Base-by-base conservation (phyloP, 2,113 vertebrate genomes). In the Drymodes brunneopygia region DNA sequence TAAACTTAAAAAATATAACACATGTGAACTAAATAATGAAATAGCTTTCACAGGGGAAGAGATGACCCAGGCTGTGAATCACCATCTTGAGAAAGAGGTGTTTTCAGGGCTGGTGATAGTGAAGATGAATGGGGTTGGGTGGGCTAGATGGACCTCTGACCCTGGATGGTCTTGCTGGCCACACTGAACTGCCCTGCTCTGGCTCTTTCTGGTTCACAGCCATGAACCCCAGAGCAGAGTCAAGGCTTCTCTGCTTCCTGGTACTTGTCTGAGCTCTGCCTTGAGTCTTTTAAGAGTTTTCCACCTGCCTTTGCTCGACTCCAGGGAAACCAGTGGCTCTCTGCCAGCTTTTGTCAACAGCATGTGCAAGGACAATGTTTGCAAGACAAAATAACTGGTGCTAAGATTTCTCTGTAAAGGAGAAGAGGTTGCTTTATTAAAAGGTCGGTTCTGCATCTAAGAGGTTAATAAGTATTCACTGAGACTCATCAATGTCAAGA, bases 401-500 rank as follows among this genome's bases (percentile, higher is more conserved):
- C 22, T 72, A 61, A 86, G 91, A n/a, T 44, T 86, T 35, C 72
- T 81, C 36, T 3, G 5, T 31, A 40, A 90, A 83, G 62, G 65
- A 81, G 60, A 86, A 58, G 73, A 87, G 40, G 29, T 23, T 64
- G 70, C 80, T 91, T 81, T 77, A 81, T 82, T 74, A 62, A 86
- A 71, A 94, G 67, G 84, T 92, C 82, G 5, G 58, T 75, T 74
- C 64, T 91, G 83, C 71, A 83, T 91, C 74, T 90, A 87, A 95
- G 81, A 84, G 56, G 91, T 94, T 96, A 95, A 92, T 95, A 93
- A 94, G 94, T 84, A 91, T 96, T 96, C 58, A 12, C 70, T 21
- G 54, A 47, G 28, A 90, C 70, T 77, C 56, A 54, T 91, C 78
- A 92, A 81, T 86, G 93, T 94, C 90, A 93, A 75, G 78, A 62